A percentile compares a stretch with the other conserved stretches of the same genome.
Conservation (phyloP, 1,140 invertebrate species). For the Tribolium madens region DNA sequence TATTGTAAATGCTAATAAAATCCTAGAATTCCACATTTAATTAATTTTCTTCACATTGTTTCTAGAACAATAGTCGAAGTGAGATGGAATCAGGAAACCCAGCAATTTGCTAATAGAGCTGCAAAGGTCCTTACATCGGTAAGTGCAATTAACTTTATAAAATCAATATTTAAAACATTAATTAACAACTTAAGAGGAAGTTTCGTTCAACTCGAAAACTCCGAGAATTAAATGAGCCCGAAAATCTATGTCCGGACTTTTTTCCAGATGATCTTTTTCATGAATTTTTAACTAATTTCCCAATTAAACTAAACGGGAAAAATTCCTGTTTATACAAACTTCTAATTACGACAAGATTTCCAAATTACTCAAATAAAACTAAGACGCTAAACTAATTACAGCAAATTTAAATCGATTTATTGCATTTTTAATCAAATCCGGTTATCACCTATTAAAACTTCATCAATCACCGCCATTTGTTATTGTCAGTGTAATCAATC, state of each 20-base stretch:
- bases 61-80: slow-evolving; percentile 71
- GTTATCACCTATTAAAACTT: slow-evolving; percentile 33
- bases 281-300: slow-evolving; percentile 12
- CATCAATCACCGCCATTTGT: slow-evolving; percentile 30
- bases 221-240: slow-evolving; percentile 12
- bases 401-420: background rate
- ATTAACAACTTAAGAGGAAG: slow-evolving; percentile 27
- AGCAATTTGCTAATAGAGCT: slow-evolving; percentile 71
- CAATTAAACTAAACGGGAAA: background rate
- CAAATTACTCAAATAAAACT: background rate
- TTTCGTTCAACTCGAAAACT: slow-evolving; percentile 30
- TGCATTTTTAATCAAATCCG: slow-evolving; percentile 20
- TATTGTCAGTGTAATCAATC: slow-evolving; percentile 31
- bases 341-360: background rate
- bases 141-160: slow-evolving; percentile 63
- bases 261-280: slow-evolving; percentile 1
- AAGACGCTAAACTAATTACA: background rate
- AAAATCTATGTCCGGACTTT: slow-evolving; percentile 16
- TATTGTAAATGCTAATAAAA: background rate
- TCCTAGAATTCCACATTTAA: slow-evolving; percentile 6
- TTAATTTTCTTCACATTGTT: slow-evolving; percentile 52
- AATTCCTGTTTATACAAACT: background rate
- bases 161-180: slow-evolving; percentile 40
- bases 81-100: slow-evolving; percentile 72
- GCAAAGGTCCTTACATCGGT: slow-evolving; percentile 74